Evolutionary conservation across 2,113 vertebrate genomes (phyloP), one percentile per base, ranked within the genome.

Genomic region (Pteropus alecto): DNA sequence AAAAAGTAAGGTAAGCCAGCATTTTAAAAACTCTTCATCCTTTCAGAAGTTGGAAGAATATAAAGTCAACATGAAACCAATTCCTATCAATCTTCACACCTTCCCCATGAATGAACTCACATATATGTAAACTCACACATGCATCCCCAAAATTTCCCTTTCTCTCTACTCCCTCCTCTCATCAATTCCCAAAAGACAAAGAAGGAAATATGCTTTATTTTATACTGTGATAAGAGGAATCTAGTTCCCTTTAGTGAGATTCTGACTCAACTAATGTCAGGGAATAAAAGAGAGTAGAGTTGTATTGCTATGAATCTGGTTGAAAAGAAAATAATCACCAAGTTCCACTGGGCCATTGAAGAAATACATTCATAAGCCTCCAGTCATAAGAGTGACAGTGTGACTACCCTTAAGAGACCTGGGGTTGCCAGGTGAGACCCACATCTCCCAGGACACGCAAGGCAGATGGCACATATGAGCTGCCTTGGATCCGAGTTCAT

Each of bases 301-400:
- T 84, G 33, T 24, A 63, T 15, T 61, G 24, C 86, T 6, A n/a
- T 3, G 18, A 84, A 35, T 2, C 16, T 92, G 41, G 30, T n/a
- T 28, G 33, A 58, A 79, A 76, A 54, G 28, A 76, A 85, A 78
- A 14, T 78, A 54, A 58, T 63, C 26, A 81, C 24, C 51, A 33
- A n/a, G 9, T 48, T 82, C 15, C 28, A 77, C 6, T 58, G 11
- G 26, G 1, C 24, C 7, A 30, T 76, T 43, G 24, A 90, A 67
- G 51, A 93, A 68, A 63, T n/a, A 21, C 7, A 76, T 51, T 79
- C 60, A 9, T 48, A 67, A 46, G 94, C 74, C 51, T 67, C 61
- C 90, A 38, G 73, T 95, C 8, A 10, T 84, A 46, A 93, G 19
- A 97, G 68, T 21, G 61, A 90, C 24, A 12, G 38, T 86, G 38